Evolutionary conservation across 1,140 invertebrate genomes (phyloP), one percentile per base, ranked within the genome.

Genomic region (Heliothis subflexa): DNA sequence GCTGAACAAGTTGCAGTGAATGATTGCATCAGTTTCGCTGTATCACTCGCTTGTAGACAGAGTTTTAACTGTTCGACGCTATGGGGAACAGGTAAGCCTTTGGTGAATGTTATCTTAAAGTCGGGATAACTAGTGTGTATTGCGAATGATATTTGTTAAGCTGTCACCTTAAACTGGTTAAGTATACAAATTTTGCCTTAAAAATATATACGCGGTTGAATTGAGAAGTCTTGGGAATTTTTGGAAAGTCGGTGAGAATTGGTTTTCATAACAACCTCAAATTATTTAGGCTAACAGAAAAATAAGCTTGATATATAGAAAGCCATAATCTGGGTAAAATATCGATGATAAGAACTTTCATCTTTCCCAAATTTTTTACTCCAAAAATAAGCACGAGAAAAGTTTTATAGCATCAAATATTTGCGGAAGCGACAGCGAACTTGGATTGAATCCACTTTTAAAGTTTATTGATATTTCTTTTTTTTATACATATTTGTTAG

Each of bases 351-450:
- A 45, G 33, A n/a, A 4, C 45, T 64, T 45, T 16, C 16, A 16
- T 45, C 33, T 64, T 10, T 33, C 45, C n/a, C 61, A 45, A 64
- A 40, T 16, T 40, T 64, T n/a, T 18, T 64, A 28, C 1, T 14
- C 16, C 3, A n/a, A 64, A 45, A 16, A 18, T 64, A 64, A 64
- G 18, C 18, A 45, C 7, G 45, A 18, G 10, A 9, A 57, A 64
- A 45, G 14, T 64, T 64, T 64, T 64, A 64, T 64, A 11, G 33
- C 33, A 45, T 64, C 61, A 64, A 64, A 64, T 64, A 64, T 64
- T 64, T 64, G 61, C 1, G 21, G 18, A 25, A 3, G 3, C 18
- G 55, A 57, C 45, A 45, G 7, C 33, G 9, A 64, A 45, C n/a
- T 64, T 64, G 14, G 25, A 28, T n/a, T 4, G 59, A 62, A 62